Percentiles rank a stretch among this genome's conserved stretches.
Conservation (phyloP, 1,140 invertebrate genomes). For the Drosophila mojavensis region DNA sequence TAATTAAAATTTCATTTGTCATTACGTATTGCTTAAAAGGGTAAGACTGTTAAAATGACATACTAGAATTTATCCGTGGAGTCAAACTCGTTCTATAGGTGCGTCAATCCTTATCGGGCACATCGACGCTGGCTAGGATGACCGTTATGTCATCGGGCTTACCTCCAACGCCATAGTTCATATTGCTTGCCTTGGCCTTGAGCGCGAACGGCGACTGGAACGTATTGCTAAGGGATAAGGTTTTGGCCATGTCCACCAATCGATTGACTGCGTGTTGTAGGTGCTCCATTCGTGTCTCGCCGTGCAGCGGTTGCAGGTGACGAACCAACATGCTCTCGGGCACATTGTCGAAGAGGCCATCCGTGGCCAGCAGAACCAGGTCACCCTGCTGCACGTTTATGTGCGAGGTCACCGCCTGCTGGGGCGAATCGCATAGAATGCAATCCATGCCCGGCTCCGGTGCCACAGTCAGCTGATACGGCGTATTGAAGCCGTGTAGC, state of each 20-base stretch:
- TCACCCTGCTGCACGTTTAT: constrained; percentile 40
- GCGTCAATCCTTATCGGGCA: constrained; percentile 2
- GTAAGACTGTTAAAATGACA: no score
- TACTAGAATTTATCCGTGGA: not conserved
- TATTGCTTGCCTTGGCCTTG: constrained; percentile 36
- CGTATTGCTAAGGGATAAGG: constrained; percentile 23
- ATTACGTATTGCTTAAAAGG: no score
- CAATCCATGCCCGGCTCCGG: not conserved
- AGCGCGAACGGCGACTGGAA: constrained; percentile 53
- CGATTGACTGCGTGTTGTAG: constrained; percentile 43
- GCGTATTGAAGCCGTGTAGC: constrained; percentile 55
- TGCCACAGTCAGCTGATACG: constrained; percentile 51
- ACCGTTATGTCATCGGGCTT: constrained; percentile 69
- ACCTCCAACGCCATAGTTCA: constrained; percentile 33
- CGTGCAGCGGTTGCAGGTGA: constrained; percentile 24
- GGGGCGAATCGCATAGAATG: constrained; percentile 30
- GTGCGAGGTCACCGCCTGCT: constrained; percentile 25
- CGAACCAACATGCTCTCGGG: constrained; percentile 45
- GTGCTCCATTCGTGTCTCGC: not conserved
- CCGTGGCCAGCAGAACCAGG: constrained; percentile 58
- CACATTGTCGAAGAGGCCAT: constrained; percentile 65
- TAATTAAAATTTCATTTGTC: no score
- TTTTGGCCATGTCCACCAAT: constrained; percentile 42
- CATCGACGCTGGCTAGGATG: constrained; percentile 56
- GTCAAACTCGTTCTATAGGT: not conserved